Conservation (phyloP, 2,797 vertebrate species). For the Myioborus melanocephalus region DNA sequence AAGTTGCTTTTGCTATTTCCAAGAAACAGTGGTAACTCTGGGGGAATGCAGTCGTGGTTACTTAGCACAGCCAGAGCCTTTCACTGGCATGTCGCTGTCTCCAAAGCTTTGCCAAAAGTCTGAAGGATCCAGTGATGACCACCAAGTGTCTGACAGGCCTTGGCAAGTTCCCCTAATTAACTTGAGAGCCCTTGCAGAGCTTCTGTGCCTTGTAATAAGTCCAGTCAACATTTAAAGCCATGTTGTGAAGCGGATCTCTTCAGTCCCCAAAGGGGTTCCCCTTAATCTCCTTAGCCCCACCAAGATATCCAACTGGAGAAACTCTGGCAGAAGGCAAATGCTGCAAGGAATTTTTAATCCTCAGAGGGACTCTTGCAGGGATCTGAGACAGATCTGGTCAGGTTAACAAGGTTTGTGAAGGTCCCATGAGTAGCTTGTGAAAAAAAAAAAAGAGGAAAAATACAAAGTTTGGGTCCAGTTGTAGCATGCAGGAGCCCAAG, state of each 20-base stretch:
- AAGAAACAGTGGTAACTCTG: not conserved
- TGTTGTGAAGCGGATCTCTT: not conserved
- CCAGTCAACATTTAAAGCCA: not conserved
- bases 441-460: not conserved
- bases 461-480: not conserved
- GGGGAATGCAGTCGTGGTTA: not conserved
- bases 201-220: not conserved
- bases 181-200: conserved; percentile 20
- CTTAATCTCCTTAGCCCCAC: not conserved
- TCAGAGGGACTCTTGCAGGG: not conserved
- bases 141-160: conserved; percentile 41
- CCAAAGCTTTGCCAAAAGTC: conserved; percentile 31
- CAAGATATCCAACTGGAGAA: not conserved
- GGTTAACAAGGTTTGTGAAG: not conserved
- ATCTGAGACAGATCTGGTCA: not conserved
- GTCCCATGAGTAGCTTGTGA: not conserved
- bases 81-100: not conserved
- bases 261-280: not conserved
- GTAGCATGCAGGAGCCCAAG: conserved; percentile 12
- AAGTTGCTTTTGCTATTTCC: not conserved
- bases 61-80: conserved; percentile 14
- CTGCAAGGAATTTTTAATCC: not conserved
- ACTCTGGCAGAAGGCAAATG: not conserved
- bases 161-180: conserved; percentile 58
- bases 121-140: not conserved